Conservation (phyloP, 2,113 vertebrate genomes). For the Triplophysa dalaica region DNA sequence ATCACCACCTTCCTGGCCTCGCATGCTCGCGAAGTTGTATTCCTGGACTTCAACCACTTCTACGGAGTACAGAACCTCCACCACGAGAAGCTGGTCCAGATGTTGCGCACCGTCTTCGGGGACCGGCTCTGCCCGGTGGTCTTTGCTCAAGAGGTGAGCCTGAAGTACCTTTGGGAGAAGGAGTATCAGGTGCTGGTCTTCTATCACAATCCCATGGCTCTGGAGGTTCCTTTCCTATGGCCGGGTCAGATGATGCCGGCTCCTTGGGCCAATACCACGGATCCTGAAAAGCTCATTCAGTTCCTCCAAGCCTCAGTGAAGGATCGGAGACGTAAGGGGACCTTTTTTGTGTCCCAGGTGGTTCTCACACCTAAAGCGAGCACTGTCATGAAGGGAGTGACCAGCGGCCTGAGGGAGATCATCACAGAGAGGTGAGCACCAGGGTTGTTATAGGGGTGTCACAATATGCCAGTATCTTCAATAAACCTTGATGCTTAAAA, state of each 20-base stretch:
- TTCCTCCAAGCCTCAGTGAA: slow-evolving; percentile 93
- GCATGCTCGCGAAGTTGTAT: slow-evolving; percentile 89
- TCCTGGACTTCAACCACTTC: slow-evolving; percentile 99
- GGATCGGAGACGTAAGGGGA: slow-evolving; percentile 93
- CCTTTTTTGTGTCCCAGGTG: slow-evolving; percentile 97
- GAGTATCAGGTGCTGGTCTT: slow-evolving; percentile 95
- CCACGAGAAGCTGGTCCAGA: slow-evolving; percentile 95
- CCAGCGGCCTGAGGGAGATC: slow-evolving; percentile 95
- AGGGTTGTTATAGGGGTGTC: not conserved
- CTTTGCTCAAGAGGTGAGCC: slow-evolving; percentile 93
- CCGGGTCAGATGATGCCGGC: slow-evolving; percentile 98
- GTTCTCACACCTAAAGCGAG: slow-evolving; percentile 97
- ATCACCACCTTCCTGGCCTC: slow-evolving; percentile 87
- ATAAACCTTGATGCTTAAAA: no score
- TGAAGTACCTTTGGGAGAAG: slow-evolving; percentile 96
- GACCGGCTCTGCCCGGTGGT: slow-evolving; percentile 94
- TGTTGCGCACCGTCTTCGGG: slow-evolving; percentile 92
- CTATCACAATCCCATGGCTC: slow-evolving; percentile 94
- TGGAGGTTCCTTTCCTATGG: slow-evolving; percentile 95
- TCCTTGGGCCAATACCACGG: slow-evolving; percentile 96
- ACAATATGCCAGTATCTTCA: no score
- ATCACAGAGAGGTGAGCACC: slow-evolving; percentile 88
- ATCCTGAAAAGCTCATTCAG: slow-evolving; percentile 94
- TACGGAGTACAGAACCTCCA: slow-evolving; percentile 97
- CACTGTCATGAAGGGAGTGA: slow-evolving; percentile 94